Conservation (phyloP, 2,113 vertebrate genomes). For the Nerophis lumbriciformis region DNA sequence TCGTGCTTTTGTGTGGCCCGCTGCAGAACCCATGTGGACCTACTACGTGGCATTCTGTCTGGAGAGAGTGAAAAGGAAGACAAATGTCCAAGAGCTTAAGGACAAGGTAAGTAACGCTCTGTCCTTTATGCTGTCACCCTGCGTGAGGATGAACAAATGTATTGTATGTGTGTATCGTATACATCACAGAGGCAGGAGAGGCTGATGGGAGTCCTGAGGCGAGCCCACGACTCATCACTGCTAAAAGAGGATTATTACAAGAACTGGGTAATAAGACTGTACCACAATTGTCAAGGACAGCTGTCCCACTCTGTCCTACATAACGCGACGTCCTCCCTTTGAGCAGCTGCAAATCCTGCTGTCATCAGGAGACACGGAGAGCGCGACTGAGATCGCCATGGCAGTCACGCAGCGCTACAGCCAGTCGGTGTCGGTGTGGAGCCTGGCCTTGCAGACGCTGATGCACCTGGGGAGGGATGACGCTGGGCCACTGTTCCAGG, state of each 20-base stretch:
- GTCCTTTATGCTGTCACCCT: not conserved
- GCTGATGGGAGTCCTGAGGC: constrained; percentile 72
- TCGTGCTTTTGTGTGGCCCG: constrained; percentile 5
- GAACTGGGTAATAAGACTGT: constrained; percentile 86
- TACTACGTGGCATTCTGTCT: constrained; percentile 83
- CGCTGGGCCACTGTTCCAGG: constrained; percentile 73
- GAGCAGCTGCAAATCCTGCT: constrained; percentile 69
- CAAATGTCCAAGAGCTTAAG: constrained; percentile 79
- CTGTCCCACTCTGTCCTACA: not conserved
- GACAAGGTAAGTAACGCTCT: constrained; percentile 68
- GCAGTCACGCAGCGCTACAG: constrained; percentile 68
- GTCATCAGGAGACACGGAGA: constrained; percentile 51
- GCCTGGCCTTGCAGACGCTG: constrained; percentile 76
- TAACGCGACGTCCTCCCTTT: constrained; percentile 10
- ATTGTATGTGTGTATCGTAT: not conserved
- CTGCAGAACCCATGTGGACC: constrained; percentile 87
- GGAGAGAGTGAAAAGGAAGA: constrained; percentile 85
- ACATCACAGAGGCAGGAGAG: constrained; percentile 79
- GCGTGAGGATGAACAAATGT: not conserved
- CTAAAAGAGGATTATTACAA: constrained; percentile 80
- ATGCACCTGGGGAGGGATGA: constrained; percentile 64
- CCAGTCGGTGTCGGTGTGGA: constrained; percentile 76
- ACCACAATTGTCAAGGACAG: not conserved
- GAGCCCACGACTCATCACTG: constrained; percentile 74
- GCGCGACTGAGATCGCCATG: constrained; percentile 71